Conservation (phyloP, 2,888 invertebrate genomes). For the Teleogryllus oceanicus region DNA sequence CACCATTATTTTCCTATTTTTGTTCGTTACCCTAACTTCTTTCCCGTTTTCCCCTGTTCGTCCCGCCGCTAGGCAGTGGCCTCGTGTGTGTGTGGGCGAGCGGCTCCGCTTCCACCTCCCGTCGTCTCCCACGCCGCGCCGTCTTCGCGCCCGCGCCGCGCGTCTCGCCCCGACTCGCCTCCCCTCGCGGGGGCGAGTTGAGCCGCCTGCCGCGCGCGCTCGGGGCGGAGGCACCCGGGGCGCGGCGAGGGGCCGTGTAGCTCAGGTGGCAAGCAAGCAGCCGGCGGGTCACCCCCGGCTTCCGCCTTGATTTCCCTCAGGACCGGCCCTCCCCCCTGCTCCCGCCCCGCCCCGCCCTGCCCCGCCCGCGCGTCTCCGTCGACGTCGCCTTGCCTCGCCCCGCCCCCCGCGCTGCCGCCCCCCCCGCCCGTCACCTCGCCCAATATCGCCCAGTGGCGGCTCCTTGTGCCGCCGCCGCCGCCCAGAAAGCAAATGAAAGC, state of each 20-base stretch:
- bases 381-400: conserved; percentile 1
- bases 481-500: background rate
- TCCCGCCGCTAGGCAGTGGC: too few relatives aligned
- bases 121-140: background rate
- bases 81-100: too few relatives aligned
- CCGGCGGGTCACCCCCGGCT: conserved; percentile 22
- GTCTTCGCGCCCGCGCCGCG: background rate
- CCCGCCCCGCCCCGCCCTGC: conserved; percentile 10
- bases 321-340: conserved; percentile 26
- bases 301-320: conserved; percentile 32
- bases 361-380: conserved; percentile 18
- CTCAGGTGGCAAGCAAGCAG: conserved; percentile 20
- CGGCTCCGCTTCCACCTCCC: too few relatives aligned
- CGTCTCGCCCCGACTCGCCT: background rate
- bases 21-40: too few relatives aligned
- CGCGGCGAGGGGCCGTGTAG: background rate
- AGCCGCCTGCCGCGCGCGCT: background rate
- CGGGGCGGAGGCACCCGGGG: background rate
- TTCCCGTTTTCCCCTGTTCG: too few relatives aligned
- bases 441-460: background rate
- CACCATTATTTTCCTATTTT: too few relatives aligned
- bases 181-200: background rate
- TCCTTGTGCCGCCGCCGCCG: background rate
- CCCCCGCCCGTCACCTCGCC: background rate
- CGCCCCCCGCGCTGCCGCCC: background rate